These are phyloP conservation scores for Trissolcus japonicus DNA, from an alignment of 2,888 invertebrate genomes.

Conservation along the genomic window DNA sequence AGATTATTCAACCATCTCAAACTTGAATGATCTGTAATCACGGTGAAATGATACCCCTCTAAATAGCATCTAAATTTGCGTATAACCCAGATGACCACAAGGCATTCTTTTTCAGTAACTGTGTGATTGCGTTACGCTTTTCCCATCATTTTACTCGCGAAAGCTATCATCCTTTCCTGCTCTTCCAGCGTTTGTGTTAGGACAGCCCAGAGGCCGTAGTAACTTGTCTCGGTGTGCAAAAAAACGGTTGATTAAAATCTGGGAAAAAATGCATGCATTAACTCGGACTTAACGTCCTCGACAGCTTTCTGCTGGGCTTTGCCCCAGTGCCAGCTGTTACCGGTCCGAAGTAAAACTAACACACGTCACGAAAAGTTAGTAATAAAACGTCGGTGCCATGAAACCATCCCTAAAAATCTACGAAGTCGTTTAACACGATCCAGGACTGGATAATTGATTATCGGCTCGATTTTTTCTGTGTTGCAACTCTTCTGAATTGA, in stretches of 20 bases:
- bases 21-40: conserved; percentile 58
- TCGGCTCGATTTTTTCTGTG: conserved; percentile 4
- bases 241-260: neutral
- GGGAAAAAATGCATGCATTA: neutral
- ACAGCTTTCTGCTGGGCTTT: neutral
- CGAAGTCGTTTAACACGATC: neutral
- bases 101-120: conserved; percentile 42
- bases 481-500: conserved; percentile 38
- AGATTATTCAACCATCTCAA: conserved; percentile 35
- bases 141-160: neutral
- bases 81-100: conserved; percentile 13
- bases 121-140: neutral
- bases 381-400: neutral
- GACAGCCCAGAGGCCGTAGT: neutral
- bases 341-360: neutral
- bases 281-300: neutral
- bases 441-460: conserved; percentile 18
- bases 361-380: neutral
- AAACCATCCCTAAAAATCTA: conserved; percentile 2
- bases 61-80: conserved; percentile 41
- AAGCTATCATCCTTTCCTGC: conserved; percentile 4
- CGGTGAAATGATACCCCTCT: conserved; percentile 51
- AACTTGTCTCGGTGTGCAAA: conserved; percentile 1
- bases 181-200: neutral
- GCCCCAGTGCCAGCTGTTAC: neutral